These are phyloP conservation scores for Drosophila mauritiana DNA, from an alignment of 1,140 invertebrate genomes.

Conservation along the genomic window DNA sequence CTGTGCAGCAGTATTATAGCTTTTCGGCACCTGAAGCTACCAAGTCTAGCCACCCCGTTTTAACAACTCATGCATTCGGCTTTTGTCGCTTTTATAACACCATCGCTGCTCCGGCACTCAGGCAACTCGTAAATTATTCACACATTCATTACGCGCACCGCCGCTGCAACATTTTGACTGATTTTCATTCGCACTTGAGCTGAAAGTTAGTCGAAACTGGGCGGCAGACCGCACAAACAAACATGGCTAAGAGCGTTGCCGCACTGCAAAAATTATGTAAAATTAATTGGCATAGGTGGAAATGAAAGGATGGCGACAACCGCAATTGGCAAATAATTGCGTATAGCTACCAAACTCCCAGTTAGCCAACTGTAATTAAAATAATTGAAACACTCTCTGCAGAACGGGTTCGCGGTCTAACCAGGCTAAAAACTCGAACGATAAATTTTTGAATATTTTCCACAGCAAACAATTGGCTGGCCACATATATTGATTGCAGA, in stretches of 20 bases:
- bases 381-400: slow-evolving; percentile 63
- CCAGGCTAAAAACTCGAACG: slow-evolving; percentile 46
- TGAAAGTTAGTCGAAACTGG: slow-evolving; percentile 29
- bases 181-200: slow-evolving; percentile 65
- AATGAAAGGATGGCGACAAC: slow-evolving; percentile 34
- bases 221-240: slow-evolving; percentile 44
- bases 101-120: slow-evolving; percentile 17
- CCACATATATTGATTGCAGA: slow-evolving; percentile 44
- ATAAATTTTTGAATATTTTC: slow-evolving; percentile 52
- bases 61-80: slow-evolving; percentile 22
- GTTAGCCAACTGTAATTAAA: slow-evolving; percentile 71
- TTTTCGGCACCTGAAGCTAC: slow-evolving; percentile 1
- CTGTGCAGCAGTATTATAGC: slow-evolving; percentile 16
- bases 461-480: slow-evolving; percentile 27
- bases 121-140: slow-evolving; percentile 69
- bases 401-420: slow-evolving; percentile 54
- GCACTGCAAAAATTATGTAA: slow-evolving; percentile 64
- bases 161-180: slow-evolving; percentile 52
- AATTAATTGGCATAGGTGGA: slow-evolving; percentile 60
- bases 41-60: slow-evolving; percentile 13
- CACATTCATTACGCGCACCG: slow-evolving; percentile 68
- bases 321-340: slow-evolving; percentile 75
- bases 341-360: slow-evolving; percentile 17
- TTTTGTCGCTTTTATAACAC: slow-evolving; percentile 48
- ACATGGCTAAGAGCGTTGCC: slow-evolving; percentile 16